These are phyloP conservation scores for Scolopax mira DNA, from an alignment of 2,113 vertebrate species.

Conservation along the genomic window DNA sequence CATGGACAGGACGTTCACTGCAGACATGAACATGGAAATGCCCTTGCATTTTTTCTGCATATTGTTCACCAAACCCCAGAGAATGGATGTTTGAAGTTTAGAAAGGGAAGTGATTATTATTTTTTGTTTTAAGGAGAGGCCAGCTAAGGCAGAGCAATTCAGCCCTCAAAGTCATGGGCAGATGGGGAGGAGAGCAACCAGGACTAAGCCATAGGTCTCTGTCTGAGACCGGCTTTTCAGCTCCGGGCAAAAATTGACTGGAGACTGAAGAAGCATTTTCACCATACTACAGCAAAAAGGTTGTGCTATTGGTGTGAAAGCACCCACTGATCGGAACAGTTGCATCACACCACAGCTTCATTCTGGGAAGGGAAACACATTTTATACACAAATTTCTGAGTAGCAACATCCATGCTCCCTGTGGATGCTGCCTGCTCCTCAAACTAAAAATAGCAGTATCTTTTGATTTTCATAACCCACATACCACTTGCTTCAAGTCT, in stretches of 20 bases:
- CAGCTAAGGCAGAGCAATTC: background rate
- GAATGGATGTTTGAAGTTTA: background rate
- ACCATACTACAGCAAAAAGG: background rate
- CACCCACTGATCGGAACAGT: fast-evolving
- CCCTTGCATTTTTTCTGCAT: background rate
- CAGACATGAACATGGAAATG: background rate
- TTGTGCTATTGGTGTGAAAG: background rate
- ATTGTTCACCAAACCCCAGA: background rate
- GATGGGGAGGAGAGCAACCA: background rate
- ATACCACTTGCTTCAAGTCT: background rate
- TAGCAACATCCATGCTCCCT: background rate
- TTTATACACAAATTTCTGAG: background rate
- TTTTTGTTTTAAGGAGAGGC: background rate
- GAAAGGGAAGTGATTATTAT: background rate
- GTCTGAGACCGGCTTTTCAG: background rate
- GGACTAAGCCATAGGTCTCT: background rate
- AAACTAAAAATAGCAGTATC: background rate
- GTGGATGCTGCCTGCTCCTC: background rate
- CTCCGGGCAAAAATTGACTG: background rate
- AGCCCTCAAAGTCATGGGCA: background rate
- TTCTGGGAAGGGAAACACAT: background rate
- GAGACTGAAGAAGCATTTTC: background rate
- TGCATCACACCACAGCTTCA: background rate
- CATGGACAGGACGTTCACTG: fast-evolving
- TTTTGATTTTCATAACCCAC: background rate